These are phyloP conservation scores for Lagopus leucura DNA, from an alignment of 2,113 vertebrate species.

Conservation along the genomic window DNA sequence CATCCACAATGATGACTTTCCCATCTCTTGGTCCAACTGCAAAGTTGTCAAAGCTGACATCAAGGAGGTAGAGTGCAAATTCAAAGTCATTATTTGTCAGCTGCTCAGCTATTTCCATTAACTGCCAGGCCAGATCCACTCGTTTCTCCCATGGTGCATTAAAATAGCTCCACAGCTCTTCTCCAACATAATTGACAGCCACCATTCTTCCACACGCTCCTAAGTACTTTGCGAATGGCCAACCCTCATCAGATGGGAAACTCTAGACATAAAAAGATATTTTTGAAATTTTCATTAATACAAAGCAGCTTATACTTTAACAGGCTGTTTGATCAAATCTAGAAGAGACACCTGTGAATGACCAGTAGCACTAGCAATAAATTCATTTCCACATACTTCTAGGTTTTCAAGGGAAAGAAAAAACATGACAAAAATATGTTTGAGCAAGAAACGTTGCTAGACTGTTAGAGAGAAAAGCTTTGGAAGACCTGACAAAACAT, in stretches of 20 bases:
- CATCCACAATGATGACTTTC: constrained; percentile 98
- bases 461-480: background rate
- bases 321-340: background rate
- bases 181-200: constrained; percentile 96
- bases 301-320: background rate
- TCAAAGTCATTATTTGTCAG: constrained; percentile 99
- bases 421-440: background rate
- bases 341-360: background rate
- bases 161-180: constrained; percentile 98
- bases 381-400: background rate
- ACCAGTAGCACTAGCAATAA: background rate
- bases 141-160: constrained; percentile 95
- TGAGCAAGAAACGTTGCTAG: background rate
- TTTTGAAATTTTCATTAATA: background rate
- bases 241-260: constrained; percentile 98
- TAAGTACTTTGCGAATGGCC: constrained; percentile 98
- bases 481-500: background rate
- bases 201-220: constrained; percentile 97
- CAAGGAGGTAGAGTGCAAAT: constrained; percentile 98
- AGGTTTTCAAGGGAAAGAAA: background rate
- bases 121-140: constrained; percentile 93
- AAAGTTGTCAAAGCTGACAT: constrained; percentile 99
- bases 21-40: constrained; percentile 96
- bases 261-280: constrained; percentile 79
- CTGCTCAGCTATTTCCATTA: constrained; percentile 99